Percentiles rank a stretch among this genome's conserved stretches.
These are phyloP conservation scores for Furnarius figulus DNA, from an alignment of 2,113 vertebrate genomes.

Conservation along the genomic window DNA sequence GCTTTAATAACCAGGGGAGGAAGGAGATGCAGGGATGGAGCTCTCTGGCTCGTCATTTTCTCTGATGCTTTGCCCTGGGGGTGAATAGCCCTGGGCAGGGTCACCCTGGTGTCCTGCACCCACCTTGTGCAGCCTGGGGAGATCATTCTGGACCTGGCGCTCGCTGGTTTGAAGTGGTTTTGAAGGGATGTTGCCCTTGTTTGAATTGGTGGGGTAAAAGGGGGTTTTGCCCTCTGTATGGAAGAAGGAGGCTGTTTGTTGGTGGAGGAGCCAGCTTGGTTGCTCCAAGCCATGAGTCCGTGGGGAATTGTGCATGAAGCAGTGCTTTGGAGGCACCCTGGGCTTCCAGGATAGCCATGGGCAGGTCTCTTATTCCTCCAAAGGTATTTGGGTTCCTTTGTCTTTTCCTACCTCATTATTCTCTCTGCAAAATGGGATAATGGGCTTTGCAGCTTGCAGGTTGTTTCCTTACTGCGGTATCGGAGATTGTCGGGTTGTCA, in stretches of 20 bases:
- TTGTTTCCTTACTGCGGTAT: background rate
- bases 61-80: background rate
- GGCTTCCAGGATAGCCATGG: background rate
- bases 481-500: slow-evolving; percentile 44
- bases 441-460: background rate
- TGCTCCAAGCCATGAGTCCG: background rate
- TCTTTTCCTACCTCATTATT: background rate
- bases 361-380: background rate
- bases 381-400: background rate
- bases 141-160: rapidly evolving
- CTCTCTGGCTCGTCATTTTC: background rate
- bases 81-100: background rate
- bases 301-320: rapidly evolving
- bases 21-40: slow-evolving; percentile 30
- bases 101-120: background rate
- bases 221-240: background rate
- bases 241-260: background rate
- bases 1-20: slow-evolving; percentile 17
- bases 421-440: background rate
- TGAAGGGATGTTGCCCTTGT: rapidly evolving
- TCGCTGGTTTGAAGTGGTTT: background rate
- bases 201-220: background rate
- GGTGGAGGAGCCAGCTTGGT: background rate
- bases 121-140: background rate
- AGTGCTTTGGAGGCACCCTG: background rate